phyloP scores from a whole-genome alignment of 2,888 invertebrate genomes.

The Gortyna flavago region DNA sequence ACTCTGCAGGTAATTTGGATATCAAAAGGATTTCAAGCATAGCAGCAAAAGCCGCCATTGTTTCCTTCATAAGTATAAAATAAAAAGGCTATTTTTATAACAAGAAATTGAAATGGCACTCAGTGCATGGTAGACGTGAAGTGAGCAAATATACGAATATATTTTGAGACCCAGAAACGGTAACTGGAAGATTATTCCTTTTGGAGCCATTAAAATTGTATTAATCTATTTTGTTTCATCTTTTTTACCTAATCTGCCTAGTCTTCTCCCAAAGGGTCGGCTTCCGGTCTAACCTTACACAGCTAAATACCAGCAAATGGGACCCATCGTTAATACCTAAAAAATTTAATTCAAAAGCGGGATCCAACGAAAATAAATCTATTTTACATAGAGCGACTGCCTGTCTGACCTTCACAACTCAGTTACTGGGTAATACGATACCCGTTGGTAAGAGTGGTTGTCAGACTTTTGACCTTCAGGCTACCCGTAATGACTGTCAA shows the following conservation, averaged over 20 bases:
- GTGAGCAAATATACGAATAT: slow-evolving; percentile 70
- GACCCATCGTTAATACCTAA: too few species aligned
- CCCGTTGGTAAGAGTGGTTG: neutral
- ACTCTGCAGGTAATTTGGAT: neutral
- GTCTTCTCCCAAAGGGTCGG: neutral
- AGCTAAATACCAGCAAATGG: neutral
- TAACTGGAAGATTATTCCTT: slow-evolving; percentile 55
- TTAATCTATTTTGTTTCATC: neutral
- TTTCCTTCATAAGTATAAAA: slow-evolving; percentile 46
- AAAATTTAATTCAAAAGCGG: too few species aligned
- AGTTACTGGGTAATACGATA: neutral
- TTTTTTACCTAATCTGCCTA: neutral
- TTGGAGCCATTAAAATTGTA: slow-evolving; percentile 37
- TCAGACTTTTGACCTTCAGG: neutral
- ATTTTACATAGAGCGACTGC: neutral
- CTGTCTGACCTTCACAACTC: neutral
- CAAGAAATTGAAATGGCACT: slow-evolving; percentile 66
- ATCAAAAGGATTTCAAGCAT: slow-evolving; percentile 9
- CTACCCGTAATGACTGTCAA: neutral
- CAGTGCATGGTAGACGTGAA: slow-evolving; percentile 63
- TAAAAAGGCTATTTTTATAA: slow-evolving; percentile 48
- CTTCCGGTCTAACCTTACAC: neutral
- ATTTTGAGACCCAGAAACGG: slow-evolving; percentile 68
- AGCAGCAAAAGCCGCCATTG: slow-evolving; percentile 12
- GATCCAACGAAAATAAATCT: too few species aligned